These are phyloP conservation scores for Perizoma affinitatum DNA, from an alignment of 2,888 invertebrate species.

Conservation along the genomic window DNA sequence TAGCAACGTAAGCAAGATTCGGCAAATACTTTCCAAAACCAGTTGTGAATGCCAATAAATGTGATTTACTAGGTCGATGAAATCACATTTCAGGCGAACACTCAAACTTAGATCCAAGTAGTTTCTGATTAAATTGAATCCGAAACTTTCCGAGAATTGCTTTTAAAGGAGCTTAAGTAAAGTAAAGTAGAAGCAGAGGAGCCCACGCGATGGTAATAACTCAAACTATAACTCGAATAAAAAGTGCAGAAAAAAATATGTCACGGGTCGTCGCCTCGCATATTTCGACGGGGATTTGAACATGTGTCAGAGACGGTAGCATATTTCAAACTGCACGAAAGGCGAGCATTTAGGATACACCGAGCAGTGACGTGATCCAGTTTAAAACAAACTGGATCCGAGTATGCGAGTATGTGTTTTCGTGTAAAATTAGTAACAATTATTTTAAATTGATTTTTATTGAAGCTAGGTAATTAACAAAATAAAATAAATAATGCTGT, in stretches of 20 bases:
- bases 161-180: slow-evolving; percentile 28
- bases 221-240: slow-evolving; percentile 38
- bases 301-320: slow-evolving; percentile 64
- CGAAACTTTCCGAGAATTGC: slow-evolving; percentile 28
- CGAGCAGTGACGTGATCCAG: slow-evolving; percentile 17
- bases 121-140: slow-evolving; percentile 24
- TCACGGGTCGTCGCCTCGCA: slow-evolving; percentile 60
- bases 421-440: too few relatives aligned
- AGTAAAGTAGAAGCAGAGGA: slow-evolving; percentile 13
- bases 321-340: slow-evolving; percentile 61
- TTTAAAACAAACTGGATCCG: slow-evolving; percentile 2
- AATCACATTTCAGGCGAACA: slow-evolving; percentile 7
- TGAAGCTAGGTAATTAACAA: too few relatives aligned
- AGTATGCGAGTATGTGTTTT: neutral
- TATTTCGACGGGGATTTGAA: slow-evolving; percentile 59
- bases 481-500: too few relatives aligned
- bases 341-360: slow-evolving; percentile 33
- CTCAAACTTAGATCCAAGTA: slow-evolving; percentile 8
- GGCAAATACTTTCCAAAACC: too few relatives aligned
- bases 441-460: too few relatives aligned
- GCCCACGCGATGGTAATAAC: slow-evolving; percentile 39
- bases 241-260: slow-evolving; percentile 53
- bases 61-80: neutral
- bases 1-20: too few relatives aligned
- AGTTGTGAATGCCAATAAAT: too few relatives aligned